phyloP scores from a whole-genome alignment of 2,797 vertebrate genomes.

The Hylomyscus alleni region DNA sequence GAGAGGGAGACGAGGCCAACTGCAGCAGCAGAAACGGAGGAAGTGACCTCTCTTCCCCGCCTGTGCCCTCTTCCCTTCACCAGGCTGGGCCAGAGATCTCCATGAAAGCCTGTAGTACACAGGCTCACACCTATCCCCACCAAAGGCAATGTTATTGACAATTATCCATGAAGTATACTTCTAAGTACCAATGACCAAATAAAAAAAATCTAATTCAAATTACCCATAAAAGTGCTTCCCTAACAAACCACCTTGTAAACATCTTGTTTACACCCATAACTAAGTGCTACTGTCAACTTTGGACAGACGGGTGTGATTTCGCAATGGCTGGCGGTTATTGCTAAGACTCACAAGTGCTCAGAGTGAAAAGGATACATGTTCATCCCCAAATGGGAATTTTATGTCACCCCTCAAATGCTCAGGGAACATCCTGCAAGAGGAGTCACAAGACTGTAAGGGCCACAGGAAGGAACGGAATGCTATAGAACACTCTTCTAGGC shows the following conservation, averaged over 20 bases:
- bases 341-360: neutral
- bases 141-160: neutral
- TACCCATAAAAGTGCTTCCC: neutral
- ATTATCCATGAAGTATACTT: neutral
- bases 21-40: no score
- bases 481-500: neutral
- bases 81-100: no score
- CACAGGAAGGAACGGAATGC: neutral
- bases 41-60: no score
- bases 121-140: no score
- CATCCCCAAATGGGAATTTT: neutral
- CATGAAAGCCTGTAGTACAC: no score
- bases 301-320: neutral
- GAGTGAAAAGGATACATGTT: neutral
- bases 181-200: constrained; percentile 1
- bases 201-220: neutral
- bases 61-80: no score
- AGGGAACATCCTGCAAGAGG: neutral
- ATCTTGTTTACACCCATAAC: neutral
- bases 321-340: neutral
- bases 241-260: neutral
- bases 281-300: neutral
- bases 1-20: no score
- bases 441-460: neutral
- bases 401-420: neutral